phyloP scores from a whole-genome alignment of 2,888 invertebrate species.

The Nebria salina region DNA sequence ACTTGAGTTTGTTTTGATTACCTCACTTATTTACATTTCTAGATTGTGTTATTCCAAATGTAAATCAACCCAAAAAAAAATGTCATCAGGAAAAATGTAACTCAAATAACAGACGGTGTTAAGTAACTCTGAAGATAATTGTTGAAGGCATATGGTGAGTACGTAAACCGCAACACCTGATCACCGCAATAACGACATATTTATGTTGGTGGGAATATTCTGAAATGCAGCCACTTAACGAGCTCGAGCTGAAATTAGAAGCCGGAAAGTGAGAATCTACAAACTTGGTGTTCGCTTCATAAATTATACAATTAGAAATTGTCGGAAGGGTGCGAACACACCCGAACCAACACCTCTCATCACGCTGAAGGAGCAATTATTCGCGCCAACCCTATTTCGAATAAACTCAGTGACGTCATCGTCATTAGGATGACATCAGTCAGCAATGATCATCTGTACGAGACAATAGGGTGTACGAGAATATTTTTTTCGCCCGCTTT shows the following conservation, averaged over 20 bases:
- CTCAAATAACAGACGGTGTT: neutral
- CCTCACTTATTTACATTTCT: neutral
- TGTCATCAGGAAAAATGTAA: too few species aligned
- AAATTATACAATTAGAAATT: conserved; percentile 38
- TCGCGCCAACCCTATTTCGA: neutral
- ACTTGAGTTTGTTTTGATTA: neutral
- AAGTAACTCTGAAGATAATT: neutral
- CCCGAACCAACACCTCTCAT: neutral
- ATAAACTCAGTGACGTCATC: neutral
- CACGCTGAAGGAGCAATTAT: neutral
- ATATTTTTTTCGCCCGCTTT: neutral
- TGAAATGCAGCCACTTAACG: conserved; percentile 22
- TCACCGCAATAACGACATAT: neutral
- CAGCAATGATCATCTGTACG: conserved; percentile 3
- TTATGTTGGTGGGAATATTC: conserved; percentile 14
- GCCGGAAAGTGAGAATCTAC: conserved; percentile 32
- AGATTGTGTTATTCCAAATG: neutral
- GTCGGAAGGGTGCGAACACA: conserved; percentile 28
- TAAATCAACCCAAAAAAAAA: too few species aligned
- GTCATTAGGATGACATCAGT: neutral
- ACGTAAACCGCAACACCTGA: neutral
- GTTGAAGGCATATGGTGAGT: neutral
- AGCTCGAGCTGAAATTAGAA: conserved; percentile 27
- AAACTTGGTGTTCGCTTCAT: conserved; percentile 18
- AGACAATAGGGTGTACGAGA: neutral